Evolutionary conservation across 2,888 invertebrate species (phyloP).

Genomic region (Leuctra nigra): DNA sequence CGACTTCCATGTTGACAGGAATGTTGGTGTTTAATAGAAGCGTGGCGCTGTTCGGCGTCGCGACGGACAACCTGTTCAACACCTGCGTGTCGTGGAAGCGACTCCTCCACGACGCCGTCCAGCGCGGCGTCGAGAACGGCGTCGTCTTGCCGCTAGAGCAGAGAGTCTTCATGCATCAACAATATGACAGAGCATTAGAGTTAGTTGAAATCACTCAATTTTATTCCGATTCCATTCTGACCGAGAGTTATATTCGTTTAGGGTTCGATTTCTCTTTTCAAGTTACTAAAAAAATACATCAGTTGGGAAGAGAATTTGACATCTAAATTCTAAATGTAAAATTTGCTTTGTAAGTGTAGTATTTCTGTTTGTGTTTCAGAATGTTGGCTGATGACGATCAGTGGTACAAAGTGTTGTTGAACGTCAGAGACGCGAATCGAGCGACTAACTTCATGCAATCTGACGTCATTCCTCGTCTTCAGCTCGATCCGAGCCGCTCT

Average conservation of each 20-base stretch:
- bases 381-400: constrained; percentile 7
- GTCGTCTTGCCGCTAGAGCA: constrained; percentile 48
- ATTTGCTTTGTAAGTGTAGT: no score
- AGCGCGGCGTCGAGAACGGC: constrained; percentile 45
- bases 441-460: not conserved
- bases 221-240: not conserved
- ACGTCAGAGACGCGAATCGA: constrained; percentile 9
- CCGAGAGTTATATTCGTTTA: not conserved
- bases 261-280: not conserved
- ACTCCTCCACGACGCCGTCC: constrained; percentile 43
- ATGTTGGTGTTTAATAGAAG: constrained; percentile 52
- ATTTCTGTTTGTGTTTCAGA: not conserved
- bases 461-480: constrained; percentile 32
- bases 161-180: constrained; percentile 33
- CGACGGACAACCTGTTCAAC: constrained; percentile 50
- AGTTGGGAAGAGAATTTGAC: no score
- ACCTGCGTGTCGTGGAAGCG: constrained; percentile 42
- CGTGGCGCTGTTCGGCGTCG: constrained; percentile 51
- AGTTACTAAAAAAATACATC: no score
- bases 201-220: not conserved
- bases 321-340: no score
- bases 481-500: constrained; percentile 43
- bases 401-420: not conserved
- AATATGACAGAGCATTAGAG: constrained; percentile 7
- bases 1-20: no score